A percentile compares a stretch with the other conserved stretches of the same genome.
These are phyloP conservation scores for Amphiprion ocellaris DNA, from an alignment of 2,113 vertebrate species.

Conservation along the genomic window DNA sequence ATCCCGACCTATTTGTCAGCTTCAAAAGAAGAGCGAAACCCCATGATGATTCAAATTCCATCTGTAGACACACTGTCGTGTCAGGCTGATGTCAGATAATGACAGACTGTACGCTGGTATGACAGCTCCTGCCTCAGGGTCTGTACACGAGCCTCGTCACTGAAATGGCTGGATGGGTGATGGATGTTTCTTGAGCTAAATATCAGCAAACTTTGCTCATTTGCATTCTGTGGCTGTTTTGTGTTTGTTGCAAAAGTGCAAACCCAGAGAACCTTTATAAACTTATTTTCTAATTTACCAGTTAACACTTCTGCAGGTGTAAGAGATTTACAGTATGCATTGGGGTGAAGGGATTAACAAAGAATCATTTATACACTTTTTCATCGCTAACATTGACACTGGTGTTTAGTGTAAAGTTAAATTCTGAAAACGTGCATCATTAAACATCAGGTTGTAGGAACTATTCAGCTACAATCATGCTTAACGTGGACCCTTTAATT, in stretches of 20 bases:
- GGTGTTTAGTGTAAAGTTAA: too few species aligned
- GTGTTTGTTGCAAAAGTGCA: neutral
- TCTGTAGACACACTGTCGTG: constrained; percentile 29
- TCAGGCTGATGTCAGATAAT: constrained; percentile 58
- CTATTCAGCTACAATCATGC: too few species aligned
- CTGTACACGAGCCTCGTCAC: constrained; percentile 5
- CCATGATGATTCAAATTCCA: constrained; percentile 45
- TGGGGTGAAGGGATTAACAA: neutral
- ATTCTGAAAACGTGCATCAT: too few species aligned
- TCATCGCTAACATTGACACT: neutral
- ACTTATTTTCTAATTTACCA: neutral
- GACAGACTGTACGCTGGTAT: constrained; percentile 45
- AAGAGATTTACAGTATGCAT: neutral
- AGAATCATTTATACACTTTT: neutral
- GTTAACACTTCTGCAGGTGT: too few species aligned
- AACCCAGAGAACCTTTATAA: neutral
- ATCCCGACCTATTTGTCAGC: constrained; percentile 4
- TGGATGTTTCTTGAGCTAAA: constrained; percentile 26
- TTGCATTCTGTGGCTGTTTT: constrained; percentile 43
- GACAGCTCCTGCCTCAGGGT: constrained; percentile 54
- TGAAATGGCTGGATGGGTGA: constrained; percentile 32
- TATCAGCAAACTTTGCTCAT: constrained; percentile 39
- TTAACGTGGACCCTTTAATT: neutral
- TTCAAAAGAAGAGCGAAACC: neutral
- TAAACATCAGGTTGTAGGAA: too few species aligned